These are phyloP conservation scores for Stegodyphus dumicola DNA, from an alignment of 1,140 invertebrate species.

Conservation along the genomic window DNA sequence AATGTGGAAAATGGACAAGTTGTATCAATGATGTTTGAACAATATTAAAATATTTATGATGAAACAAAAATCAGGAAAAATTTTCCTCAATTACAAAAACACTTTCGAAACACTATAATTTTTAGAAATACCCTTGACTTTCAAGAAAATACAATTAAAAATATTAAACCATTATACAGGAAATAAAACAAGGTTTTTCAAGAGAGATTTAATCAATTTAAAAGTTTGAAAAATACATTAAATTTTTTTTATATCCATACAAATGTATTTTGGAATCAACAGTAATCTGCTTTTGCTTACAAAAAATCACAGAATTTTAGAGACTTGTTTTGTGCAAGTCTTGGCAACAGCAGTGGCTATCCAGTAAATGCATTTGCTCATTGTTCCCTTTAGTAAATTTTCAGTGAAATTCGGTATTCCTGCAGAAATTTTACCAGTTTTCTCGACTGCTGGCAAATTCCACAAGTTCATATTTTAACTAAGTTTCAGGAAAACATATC, in stretches of 20 bases:
- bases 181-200: constrained; percentile 6
- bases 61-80: constrained; percentile 3
- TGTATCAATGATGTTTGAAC: constrained; percentile 8
- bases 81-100: constrained; percentile 29
- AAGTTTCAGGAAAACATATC: too few species aligned
- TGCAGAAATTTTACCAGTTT: too few species aligned
- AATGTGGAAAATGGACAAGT: neutral
- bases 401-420: too few species aligned
- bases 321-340: too few species aligned
- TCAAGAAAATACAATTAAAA: neutral
- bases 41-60: constrained; percentile 36
- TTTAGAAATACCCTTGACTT: constrained; percentile 1
- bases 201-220: constrained; percentile 12
- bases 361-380: too few species aligned
- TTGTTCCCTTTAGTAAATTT: too few species aligned
- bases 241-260: neutral
- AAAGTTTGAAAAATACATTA: neutral
- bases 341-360: too few species aligned
- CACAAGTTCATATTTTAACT: too few species aligned
- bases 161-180: neutral
- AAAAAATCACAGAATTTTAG: too few species aligned
- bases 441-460: too few species aligned
- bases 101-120: constrained; percentile 12
- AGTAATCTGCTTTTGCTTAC: too few species aligned
- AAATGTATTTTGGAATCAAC: too few species aligned